phyloP scores from a whole-genome alignment of 2,113 vertebrate species.

The Penelope pileata region DNA sequence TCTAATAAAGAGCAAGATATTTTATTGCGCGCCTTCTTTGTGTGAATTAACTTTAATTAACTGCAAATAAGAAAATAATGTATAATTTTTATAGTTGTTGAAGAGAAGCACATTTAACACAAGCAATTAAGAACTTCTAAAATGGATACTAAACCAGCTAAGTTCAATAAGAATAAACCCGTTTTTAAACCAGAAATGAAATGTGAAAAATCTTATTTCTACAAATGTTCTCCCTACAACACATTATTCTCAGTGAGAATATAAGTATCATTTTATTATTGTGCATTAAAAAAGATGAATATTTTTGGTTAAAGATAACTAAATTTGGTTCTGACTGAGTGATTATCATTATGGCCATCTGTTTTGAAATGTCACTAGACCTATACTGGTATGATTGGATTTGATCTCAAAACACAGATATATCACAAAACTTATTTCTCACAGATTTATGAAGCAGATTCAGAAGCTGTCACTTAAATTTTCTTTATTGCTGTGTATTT shows the following conservation, averaged over 20 bases:
- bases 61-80: neutral
- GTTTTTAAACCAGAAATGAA: neutral
- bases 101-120: neutral
- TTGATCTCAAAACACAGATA: conserved; percentile 10
- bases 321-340: conserved; percentile 21
- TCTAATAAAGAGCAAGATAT: conserved; percentile 19
- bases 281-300: neutral
- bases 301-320: neutral
- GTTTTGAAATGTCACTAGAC: conserved; percentile 40
- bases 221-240: neutral
- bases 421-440: conserved; percentile 26
- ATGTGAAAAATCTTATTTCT: neutral
- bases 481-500: conserved; percentile 30
- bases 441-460: conserved; percentile 31
- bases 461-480: conserved; percentile 29
- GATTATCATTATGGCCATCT: conserved; percentile 33
- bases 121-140: neutral
- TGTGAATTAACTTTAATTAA: conserved; percentile 45
- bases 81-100: neutral
- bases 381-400: conserved; percentile 5
- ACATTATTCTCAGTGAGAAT: conserved; percentile 2
- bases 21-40: conserved; percentile 61
- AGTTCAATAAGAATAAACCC: neutral
- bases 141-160: neutral
- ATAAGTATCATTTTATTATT: neutral